Base-by-base conservation (phyloP, 2,888 invertebrate genomes). In the Baronia brevicornis region DNA sequence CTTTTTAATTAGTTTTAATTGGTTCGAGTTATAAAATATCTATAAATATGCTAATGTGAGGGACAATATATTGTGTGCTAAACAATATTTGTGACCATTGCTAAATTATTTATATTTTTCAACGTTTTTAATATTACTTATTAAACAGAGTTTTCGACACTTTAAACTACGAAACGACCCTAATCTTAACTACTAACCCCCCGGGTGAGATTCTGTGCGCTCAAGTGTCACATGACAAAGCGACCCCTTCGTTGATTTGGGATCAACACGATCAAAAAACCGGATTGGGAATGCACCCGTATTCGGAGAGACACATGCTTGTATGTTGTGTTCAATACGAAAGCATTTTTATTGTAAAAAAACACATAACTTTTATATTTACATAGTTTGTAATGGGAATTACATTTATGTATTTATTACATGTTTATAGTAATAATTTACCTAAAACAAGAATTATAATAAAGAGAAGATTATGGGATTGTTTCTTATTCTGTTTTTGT, bases 211-310 rank as follows among this genome's bases (percentile, higher is more conserved):
- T 60, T 60, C 59, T 58, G 57, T 60, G 65, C 67, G 72, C 71
- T 77, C 80, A 75, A 80, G 80, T 82, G 80, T 80, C 78, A 69
- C 65, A 74, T 78, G 69, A 80, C 75, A 79, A 73, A 70, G 68
- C 71, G 67, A 75, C 77, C 79, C 78, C 69, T 71, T 63, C 54
- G 58, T 57, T 62, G 58, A 59, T 62, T 67, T 61, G 61, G 67
- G 69, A 70, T 70, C 70, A 66, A 68, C 60, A 65, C 61, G 63
- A 70, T 75, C 58, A 71, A 79, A 80, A 78, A 75, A 70, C 66
- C 61, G 67, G 64, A 55, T 64, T 59, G 69, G 69, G 69, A 72
- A 72, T 72, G 77, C 72, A 68, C 64, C 67, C 71, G 69, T 68
- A 63, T 60, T 54, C 60, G 55, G 40, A 58, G 60, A 64, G 67